Conservation (phyloP, 1,140 invertebrate genomes). For the Drosophila busckii region DNA sequence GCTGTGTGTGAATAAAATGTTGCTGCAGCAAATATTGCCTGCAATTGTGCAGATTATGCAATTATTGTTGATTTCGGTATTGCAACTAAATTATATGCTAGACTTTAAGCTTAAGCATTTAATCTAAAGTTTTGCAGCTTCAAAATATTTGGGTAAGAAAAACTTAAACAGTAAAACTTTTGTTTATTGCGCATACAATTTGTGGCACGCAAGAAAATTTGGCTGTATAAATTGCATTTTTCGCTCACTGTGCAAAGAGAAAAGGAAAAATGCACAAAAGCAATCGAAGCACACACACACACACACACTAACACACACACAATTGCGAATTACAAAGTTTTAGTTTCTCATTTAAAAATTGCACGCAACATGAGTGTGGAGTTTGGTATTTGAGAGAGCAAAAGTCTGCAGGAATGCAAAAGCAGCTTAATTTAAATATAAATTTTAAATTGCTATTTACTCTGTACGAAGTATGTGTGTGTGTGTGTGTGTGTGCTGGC, state of each 20-base stretch:
- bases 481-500: too few relatives aligned
- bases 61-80: constrained; percentile 26
- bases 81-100: constrained; percentile 1
- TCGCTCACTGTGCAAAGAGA: constrained; percentile 1
- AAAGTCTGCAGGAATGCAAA: too few relatives aligned
- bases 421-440: background rate
- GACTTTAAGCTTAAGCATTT: constrained; percentile 1
- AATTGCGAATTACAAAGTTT: constrained; percentile 1
- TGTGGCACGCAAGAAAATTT: too few relatives aligned
- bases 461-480: too few relatives aligned
- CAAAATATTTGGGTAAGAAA: too few relatives aligned
- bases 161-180: too few relatives aligned
- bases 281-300: background rate
- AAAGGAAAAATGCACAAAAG: background rate
- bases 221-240: constrained; percentile 3
- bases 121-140: too few relatives aligned
- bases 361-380: background rate
- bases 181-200: constrained; percentile 3
- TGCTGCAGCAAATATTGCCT: constrained; percentile 62
- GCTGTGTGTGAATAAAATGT: constrained; percentile 66
- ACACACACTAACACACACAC: background rate
- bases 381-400: background rate
- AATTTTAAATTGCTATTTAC: too few relatives aligned
- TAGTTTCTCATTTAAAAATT: constrained; percentile 9
- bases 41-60: constrained; percentile 65